Evolutionary conservation across 2,888 invertebrate species (phyloP).

Genomic region (Tetheella fluctuosa): DNA sequence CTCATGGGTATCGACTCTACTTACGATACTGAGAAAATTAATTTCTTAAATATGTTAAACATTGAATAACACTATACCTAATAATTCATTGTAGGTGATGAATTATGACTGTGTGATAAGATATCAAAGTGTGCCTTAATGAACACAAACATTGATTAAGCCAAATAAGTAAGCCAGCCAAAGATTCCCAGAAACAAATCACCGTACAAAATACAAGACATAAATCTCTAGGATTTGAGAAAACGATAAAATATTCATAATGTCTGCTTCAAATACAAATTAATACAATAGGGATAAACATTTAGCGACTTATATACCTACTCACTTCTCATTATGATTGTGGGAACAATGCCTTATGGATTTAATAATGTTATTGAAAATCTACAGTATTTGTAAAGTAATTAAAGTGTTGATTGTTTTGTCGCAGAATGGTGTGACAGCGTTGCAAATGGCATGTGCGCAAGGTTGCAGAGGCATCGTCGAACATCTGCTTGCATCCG

Average conservation of each 20-base stretch:
- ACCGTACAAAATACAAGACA: slow-evolving; percentile 3
- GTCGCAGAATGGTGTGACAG: slow-evolving; percentile 86
- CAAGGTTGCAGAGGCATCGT: slow-evolving; percentile 88
- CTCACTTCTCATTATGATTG: slow-evolving; percentile 31
- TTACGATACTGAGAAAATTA: too few relatives aligned
- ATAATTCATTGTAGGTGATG: too few relatives aligned
- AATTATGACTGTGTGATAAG: too few relatives aligned
- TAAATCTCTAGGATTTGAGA: neutral
- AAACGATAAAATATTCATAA: slow-evolving; percentile 13
- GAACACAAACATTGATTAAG: too few relatives aligned
- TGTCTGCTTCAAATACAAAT: slow-evolving; percentile 17
- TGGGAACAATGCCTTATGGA: neutral
- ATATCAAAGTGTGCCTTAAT: too few relatives aligned
- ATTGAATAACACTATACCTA: too few relatives aligned
- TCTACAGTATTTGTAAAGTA: neutral
- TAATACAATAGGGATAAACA: slow-evolving; percentile 31
- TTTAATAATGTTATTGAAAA: neutral
- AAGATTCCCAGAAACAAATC: neutral
- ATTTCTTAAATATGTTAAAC: too few relatives aligned
- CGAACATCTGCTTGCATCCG: slow-evolving; percentile 86
- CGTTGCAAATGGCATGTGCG: slow-evolving; percentile 88
- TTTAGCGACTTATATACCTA: slow-evolving; percentile 41
- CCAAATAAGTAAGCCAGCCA: neutral
- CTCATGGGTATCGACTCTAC: too few relatives aligned
- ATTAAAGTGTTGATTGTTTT: slow-evolving; percentile 2